These are phyloP conservation scores for Papilio machaon DNA, from an alignment of 1,140 invertebrate genomes.

Conservation along the genomic window DNA sequence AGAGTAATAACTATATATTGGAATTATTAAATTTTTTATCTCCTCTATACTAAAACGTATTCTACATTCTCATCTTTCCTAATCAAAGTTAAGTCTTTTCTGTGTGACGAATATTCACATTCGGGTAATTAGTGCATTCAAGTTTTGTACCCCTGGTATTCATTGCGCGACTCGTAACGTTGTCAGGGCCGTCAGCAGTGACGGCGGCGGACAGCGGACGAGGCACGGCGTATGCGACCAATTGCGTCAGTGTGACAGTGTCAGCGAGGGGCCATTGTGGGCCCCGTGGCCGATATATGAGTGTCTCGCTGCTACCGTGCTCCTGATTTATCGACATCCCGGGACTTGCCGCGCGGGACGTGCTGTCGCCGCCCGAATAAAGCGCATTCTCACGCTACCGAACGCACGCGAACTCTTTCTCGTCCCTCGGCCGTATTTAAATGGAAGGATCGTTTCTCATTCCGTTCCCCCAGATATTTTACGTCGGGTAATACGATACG, in stretches of 20 bases:
- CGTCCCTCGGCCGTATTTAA: conserved; percentile 75
- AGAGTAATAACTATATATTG: too few species aligned
- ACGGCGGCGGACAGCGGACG: conserved; percentile 48
- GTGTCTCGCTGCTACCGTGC: conserved; percentile 59
- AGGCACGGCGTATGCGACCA: conserved; percentile 66
- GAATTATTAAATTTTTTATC: too few species aligned
- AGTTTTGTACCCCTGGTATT: conserved; percentile 31
- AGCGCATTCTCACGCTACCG: conserved; percentile 80
- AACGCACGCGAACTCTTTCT: conserved; percentile 78
- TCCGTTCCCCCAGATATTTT: conserved; percentile 80
- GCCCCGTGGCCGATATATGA: conserved; percentile 74
- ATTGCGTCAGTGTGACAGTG: conserved; percentile 78
- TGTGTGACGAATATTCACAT: background rate
- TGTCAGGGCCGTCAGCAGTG: conserved; percentile 55
- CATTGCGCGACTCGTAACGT: conserved; percentile 49
- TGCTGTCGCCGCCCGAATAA: conserved; percentile 75
- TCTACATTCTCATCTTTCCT: background rate
- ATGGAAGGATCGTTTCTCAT: conserved; percentile 79
- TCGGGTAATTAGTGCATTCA: background rate
- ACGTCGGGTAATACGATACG: conserved; percentile 81
- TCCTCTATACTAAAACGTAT: background rate
- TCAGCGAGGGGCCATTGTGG: conserved; percentile 76
- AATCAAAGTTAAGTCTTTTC: background rate
- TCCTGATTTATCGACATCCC: conserved; percentile 79
- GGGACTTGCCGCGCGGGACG: conserved; percentile 54